Conservation (phyloP, 2,113 vertebrate species). For the Podarcis cretensis region DNA sequence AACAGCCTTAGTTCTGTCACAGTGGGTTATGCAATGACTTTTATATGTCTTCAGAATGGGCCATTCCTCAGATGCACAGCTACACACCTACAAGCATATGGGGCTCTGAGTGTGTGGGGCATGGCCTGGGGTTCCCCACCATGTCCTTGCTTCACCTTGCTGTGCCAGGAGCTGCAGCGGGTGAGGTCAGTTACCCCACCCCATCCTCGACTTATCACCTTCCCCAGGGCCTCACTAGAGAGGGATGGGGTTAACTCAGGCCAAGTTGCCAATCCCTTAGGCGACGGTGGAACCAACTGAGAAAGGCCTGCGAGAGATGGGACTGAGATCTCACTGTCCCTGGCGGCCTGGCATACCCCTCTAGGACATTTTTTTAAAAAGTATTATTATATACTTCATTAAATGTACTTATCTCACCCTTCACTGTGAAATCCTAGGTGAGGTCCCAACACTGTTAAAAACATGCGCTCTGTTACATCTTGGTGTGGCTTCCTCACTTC, state of each 20-base stretch:
- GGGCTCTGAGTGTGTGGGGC: background rate
- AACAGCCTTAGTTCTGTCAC: background rate
- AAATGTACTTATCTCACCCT: too few relatives aligned
- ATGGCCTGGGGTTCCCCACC: background rate
- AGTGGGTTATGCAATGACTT: background rate
- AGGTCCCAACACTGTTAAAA: too few relatives aligned
- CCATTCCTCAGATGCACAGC: background rate
- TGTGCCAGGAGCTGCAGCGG: constrained; percentile 20
- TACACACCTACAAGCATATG: background rate
- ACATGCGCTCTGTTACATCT: background rate
- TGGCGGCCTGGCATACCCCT: background rate
- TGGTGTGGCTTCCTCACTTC: background rate
- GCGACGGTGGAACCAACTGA: background rate
- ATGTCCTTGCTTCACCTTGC: constrained; percentile 19
- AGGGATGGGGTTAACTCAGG: constrained; percentile 31
- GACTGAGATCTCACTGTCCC: constrained; percentile 6
- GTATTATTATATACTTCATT: too few relatives aligned
- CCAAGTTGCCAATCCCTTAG: background rate
- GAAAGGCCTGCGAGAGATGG: background rate
- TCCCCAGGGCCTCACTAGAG: constrained; percentile 12
- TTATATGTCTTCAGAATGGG: background rate
- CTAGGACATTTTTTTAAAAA: background rate
- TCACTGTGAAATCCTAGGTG: too few relatives aligned
- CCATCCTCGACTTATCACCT: background rate
- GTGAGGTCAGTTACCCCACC: constrained; percentile 2